phyloP scores from a whole-genome alignment of 2,888 invertebrate species.

The Spicauda simplicius region DNA sequence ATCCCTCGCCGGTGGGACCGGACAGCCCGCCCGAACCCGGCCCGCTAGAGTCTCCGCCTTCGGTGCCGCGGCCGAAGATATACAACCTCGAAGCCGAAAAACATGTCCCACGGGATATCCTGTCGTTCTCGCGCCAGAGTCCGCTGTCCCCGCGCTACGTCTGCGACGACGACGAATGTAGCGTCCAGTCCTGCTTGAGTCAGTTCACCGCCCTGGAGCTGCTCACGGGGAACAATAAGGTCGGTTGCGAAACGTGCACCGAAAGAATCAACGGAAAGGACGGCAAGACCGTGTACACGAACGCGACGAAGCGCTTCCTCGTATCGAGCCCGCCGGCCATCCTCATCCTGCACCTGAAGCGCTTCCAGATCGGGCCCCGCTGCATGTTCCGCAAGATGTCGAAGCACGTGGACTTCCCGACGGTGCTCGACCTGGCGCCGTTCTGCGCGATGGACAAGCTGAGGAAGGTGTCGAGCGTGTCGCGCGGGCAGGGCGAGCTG shows the following conservation, averaged over 20 bases:
- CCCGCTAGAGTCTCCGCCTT: conserved; percentile 51
- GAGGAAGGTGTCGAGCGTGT: conserved; percentile 85
- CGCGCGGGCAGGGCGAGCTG: conserved; percentile 87
- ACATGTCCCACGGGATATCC: conserved; percentile 48
- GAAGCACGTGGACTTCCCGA: conserved; percentile 94
- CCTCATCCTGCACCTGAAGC: conserved; percentile 96
- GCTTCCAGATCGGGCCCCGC: conserved; percentile 93
- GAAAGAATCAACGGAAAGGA: conserved; percentile 87
- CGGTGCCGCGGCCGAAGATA: conserved; percentile 57
- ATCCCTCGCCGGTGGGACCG: conserved; percentile 57
- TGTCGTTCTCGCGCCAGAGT: conserved; percentile 67
- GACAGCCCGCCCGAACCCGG: conserved; percentile 54
- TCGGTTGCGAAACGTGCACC: conserved; percentile 96
- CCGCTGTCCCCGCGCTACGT: conserved; percentile 88
- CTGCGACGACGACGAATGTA: conserved; percentile 91
- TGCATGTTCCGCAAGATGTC: conserved; percentile 93
- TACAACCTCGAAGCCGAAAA: conserved; percentile 65
- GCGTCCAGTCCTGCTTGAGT: conserved; percentile 94
- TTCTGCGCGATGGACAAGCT: conserved; percentile 91
- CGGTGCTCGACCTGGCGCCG: conserved; percentile 94
- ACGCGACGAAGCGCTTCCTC: conserved; percentile 93
- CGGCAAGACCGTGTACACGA: conserved; percentile 91
- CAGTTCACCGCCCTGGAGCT: conserved; percentile 96
- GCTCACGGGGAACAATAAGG: conserved; percentile 96
- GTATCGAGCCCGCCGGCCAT: conserved; percentile 97